Base-by-base conservation (phyloP, 2,797 vertebrate genomes). In the Tinamus major region DNA sequence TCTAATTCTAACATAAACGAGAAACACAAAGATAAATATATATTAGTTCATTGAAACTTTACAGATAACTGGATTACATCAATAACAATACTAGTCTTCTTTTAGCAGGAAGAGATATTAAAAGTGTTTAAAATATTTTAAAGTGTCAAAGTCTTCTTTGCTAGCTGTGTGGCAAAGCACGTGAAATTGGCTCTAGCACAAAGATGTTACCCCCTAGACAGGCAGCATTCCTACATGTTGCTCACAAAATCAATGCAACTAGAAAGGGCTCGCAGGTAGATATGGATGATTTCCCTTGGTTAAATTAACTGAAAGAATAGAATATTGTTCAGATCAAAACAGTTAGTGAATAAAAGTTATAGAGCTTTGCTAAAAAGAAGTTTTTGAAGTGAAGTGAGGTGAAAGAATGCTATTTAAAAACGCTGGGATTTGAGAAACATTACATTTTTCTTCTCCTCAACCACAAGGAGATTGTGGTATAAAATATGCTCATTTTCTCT, bases 1-100 rank as follows among this genome's bases (percentile, higher is more conserved):
- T 84, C 94, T 92, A 84, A 90, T 80, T 83, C 78, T 75, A 65
- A 82, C 31, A 53, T 42, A 93, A 87, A 79, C 68, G 26, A 97
- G 88, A 96, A 94, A 95, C 61, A 31, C 79, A 86, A 80, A 87
- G 69, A 65, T 76, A 89, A 96, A 72, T 88, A 49, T 53, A 2
- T 80, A 62, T 95, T 92, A 82, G 48, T 70, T 80, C 94, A 64
- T 68, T 89, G 67, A 76, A 76, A 69, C 71, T 86, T 80, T 68
- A 67, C 79, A 84, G 58, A 75, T 61, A 86, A 61, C 21, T 53
- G n/a, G 31, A 87, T 85, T 79, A 53, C 8, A 33, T 41, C 49
- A 49, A 63, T 11, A 39, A 81, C 18, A 18, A 46, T 71, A 49
- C 33, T 72, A 44, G 48, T 92, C 92, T 77, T 75, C 56, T 85